Evolutionary conservation across 2,888 invertebrate species (phyloP).

Genomic region (Trachelus troglodyta): DNA sequence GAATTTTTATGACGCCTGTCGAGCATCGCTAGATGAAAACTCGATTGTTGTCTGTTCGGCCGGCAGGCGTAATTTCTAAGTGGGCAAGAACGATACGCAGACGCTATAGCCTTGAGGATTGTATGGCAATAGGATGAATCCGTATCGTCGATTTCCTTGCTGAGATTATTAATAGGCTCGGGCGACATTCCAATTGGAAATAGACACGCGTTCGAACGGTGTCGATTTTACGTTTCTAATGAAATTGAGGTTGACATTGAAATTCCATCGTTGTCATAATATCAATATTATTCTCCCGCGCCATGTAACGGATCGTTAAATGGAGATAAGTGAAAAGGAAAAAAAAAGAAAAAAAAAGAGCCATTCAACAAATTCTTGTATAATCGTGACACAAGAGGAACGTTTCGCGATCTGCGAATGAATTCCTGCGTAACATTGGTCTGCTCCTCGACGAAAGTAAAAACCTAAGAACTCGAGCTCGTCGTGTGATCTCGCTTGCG

Average conservation of each 20-base stretch:
- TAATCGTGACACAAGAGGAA: neutral
- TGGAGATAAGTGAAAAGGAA: neutral
- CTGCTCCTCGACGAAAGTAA: slow-evolving; percentile 33
- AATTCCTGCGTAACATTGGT: neutral
- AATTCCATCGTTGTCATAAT: slow-evolving; percentile 33
- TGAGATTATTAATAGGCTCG: neutral
- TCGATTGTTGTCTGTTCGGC: neutral
- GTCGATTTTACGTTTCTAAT: slow-evolving; percentile 24
- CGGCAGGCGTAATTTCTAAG: neutral
- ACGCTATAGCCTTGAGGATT: neutral
- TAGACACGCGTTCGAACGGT: neutral
- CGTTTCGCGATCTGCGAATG: neutral
- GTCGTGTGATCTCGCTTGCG: slow-evolving; percentile 12
- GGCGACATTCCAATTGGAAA: neutral
- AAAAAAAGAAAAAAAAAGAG: neutral
- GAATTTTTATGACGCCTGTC: neutral
- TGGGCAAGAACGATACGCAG: neutral
- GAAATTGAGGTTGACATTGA: slow-evolving; percentile 41
- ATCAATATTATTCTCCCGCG: slow-evolving; percentile 15
- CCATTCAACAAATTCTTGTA: neutral
- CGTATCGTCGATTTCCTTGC: neutral
- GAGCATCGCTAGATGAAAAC: neutral
- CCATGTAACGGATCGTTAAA: neutral
- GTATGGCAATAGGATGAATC: neutral
- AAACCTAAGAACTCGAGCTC: slow-evolving; percentile 13